Conservation (phyloP, 2,113 vertebrate species). For the Paratilapia polleni region DNA sequence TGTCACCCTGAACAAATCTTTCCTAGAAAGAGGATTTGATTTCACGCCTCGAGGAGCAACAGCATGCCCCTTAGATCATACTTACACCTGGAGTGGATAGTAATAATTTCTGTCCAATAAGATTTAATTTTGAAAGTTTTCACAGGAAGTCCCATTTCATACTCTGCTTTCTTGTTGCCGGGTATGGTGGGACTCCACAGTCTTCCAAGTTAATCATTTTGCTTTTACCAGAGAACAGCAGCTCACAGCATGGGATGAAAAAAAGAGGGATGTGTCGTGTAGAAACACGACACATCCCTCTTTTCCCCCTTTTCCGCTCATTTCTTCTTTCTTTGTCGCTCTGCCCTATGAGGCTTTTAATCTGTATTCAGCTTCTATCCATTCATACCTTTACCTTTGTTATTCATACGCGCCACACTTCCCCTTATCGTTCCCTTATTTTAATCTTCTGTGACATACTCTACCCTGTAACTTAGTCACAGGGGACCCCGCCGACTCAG, state of each 20-base stretch:
- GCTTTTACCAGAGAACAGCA: slow-evolving; percentile 25
- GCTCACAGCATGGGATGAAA: slow-evolving; percentile 26
- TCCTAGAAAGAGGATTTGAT: background rate
- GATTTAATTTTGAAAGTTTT: slow-evolving; percentile 43
- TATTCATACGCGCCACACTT: slow-evolving; percentile 6
- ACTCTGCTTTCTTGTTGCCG: background rate
- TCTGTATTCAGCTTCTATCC: slow-evolving; percentile 34
- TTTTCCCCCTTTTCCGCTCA: background rate
- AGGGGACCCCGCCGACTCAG: slow-evolving; percentile 27
- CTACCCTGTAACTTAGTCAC: slow-evolving; percentile 44
- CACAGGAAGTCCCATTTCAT: slow-evolving; percentile 9
- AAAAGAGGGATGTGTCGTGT: too few relatives aligned
- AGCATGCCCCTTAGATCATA: background rate
- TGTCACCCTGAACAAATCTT: background rate
- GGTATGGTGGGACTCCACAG: slow-evolving; percentile 4
- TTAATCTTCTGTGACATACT: slow-evolving; percentile 46
- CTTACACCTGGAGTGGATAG: background rate
- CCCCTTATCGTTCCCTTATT: slow-evolving; percentile 26
- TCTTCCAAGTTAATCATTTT: slow-evolving; percentile 43
- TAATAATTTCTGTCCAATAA: background rate
- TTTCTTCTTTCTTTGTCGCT: background rate
- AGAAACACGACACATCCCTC: too few relatives aligned
- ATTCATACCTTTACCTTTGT: slow-evolving; percentile 13
- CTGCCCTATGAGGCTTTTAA: slow-evolving; percentile 14
- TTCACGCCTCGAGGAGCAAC: background rate